phyloP scores from a whole-genome alignment of 2,113 vertebrate species.

The Nycticryphes semicollaris region DNA sequence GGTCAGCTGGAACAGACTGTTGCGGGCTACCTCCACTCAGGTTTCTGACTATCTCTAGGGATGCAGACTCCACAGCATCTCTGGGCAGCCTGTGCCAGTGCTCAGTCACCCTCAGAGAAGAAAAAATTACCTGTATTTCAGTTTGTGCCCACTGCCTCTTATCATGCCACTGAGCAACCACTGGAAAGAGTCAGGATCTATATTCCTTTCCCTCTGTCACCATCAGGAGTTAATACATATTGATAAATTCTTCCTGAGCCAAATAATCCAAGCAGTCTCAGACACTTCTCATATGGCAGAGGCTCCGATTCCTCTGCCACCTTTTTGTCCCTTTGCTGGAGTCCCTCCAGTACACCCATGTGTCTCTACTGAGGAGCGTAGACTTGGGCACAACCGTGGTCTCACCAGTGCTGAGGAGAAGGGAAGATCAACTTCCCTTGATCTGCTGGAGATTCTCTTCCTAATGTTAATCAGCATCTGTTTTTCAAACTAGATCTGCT shows the following conservation, averaged over 20 bases:
- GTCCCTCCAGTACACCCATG: background rate
- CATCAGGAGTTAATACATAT: background rate
- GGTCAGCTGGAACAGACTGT: background rate
- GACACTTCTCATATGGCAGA: background rate
- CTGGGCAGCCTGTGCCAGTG: background rate
- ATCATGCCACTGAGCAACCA: background rate
- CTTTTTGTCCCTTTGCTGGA: background rate
- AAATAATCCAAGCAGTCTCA: background rate
- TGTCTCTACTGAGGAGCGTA: background rate
- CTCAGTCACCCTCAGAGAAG: background rate
- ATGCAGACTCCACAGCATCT: background rate
- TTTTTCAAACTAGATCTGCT: background rate
- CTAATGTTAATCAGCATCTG: background rate
- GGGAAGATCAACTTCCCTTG: accelerated
- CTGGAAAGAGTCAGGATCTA: background rate
- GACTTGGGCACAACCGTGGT: background rate
- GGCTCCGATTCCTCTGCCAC: background rate
- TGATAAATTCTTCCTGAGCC: background rate
- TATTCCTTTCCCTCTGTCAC: background rate
- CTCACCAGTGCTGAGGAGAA: background rate
- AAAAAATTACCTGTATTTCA: background rate
- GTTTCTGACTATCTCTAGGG: background rate
- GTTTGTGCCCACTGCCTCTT: background rate
- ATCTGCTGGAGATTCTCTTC: background rate
- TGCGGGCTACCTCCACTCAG: background rate